These are phyloP conservation scores for Cacajao melanocephalus DNA, from an alignment of 2,797 vertebrate species.

Conservation along the genomic window DNA sequence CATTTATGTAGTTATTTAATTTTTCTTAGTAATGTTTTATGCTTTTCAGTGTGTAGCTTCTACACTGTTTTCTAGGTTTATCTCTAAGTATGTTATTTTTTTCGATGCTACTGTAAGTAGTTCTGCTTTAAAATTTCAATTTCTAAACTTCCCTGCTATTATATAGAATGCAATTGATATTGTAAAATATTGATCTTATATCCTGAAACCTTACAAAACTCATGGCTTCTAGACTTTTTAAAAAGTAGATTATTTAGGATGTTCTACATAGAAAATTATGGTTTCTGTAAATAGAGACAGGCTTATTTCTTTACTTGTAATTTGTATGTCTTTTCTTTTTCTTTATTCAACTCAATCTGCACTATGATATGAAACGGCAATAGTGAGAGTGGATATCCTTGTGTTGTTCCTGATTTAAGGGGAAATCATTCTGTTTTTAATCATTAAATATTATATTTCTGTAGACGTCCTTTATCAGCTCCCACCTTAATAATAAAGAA, in stretches of 20 bases:
- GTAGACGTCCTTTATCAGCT: not conserved
- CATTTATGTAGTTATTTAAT: conserved; percentile 1
- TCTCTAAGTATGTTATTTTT: not conserved
- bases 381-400: not conserved
- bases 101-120: not conserved
- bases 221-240: not conserved
- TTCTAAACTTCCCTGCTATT: not conserved
- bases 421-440: not conserved
- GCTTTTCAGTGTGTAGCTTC: not conserved
- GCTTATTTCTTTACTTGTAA: not conserved
- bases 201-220: not conserved
- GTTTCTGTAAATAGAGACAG: not conserved
- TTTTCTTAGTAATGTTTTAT: conserved; percentile 21
- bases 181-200: not conserved
- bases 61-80: not conserved
- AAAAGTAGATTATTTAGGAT: not conserved
- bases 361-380: not conserved
- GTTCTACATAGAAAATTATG: not conserved
- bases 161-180: not conserved
- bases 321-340: not conserved
- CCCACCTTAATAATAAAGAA: not conserved
- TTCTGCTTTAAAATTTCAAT: not conserved
- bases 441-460: not conserved
- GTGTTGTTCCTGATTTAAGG: not conserved
- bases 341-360: not conserved